A percentile compares a stretch with the other conserved stretches of the same genome.
These are phyloP conservation scores for Spea hammondii DNA, from an alignment of 2,797 vertebrate genomes.

Conservation along the genomic window DNA sequence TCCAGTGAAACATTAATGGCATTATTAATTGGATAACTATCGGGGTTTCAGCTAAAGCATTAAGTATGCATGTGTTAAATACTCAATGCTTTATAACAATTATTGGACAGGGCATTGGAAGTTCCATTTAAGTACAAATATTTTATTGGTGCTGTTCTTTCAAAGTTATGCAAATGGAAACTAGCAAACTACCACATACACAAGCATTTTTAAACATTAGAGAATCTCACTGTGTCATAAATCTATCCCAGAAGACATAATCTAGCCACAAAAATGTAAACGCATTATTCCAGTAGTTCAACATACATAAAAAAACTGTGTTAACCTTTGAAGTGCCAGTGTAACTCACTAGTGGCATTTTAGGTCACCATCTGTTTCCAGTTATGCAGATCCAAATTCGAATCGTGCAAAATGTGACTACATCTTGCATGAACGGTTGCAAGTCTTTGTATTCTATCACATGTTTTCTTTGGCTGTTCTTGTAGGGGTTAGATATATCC, in stretches of 20 bases:
- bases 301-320: neutral
- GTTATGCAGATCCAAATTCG: neutral
- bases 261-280: neutral
- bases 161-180: neutral
- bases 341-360: neutral
- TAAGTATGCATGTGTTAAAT: no score
- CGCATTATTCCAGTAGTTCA: neutral
- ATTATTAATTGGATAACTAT: no score
- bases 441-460: neutral
- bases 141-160: neutral
- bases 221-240: neutral
- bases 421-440: neutral
- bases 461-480: neutral
- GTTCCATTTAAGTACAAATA: neutral
- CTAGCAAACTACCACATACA: neutral
- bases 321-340: neutral
- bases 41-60: no score
- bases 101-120: no score
- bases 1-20: no score
- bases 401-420: neutral
- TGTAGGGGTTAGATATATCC: neutral
- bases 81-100: no score
- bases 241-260: neutral
- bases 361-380: constrained; percentile 8
- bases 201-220: neutral